Evolutionary conservation across 2,888 invertebrate genomes (phyloP).

Genomic region (Drosophila macrothrix): DNA sequence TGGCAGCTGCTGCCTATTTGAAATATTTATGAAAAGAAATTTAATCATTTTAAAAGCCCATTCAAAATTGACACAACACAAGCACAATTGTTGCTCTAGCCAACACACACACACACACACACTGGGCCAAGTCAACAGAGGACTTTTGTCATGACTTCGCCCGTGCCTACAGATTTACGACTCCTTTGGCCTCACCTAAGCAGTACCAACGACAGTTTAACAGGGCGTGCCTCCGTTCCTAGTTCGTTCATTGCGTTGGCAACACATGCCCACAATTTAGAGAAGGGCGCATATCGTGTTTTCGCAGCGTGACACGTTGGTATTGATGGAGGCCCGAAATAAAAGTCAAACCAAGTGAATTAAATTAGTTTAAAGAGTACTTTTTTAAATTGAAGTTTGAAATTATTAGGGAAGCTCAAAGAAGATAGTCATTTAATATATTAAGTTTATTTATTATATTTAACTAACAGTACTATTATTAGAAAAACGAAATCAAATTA

Average conservation of each 20-base stretch:
- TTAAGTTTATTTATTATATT: background rate
- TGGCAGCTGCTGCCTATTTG: conserved; percentile 16
- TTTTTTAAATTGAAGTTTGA: background rate
- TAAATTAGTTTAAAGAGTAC: background rate
- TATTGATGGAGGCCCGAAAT: background rate
- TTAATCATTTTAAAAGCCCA: conserved; percentile 77
- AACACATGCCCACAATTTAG: conserved; percentile 5
- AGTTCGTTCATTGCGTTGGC: background rate
- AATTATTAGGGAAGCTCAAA: background rate
- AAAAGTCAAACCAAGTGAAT: background rate
- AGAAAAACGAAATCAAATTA: background rate
- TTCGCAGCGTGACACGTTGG: background rate
- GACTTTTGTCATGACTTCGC: background rate
- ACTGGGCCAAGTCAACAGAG: conserved; percentile 8
- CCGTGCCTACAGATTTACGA: conserved; percentile 9
- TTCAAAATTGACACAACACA: conserved; percentile 63
- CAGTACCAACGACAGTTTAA: background rate
- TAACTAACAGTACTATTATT: background rate
- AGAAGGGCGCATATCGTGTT: background rate
- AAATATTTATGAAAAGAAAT: conserved; percentile 69
- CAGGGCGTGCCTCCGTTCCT: background rate
- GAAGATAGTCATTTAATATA: background rate
- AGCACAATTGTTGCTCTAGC: conserved; percentile 56
- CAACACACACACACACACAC: conserved; percentile 11
- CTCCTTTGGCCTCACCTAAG: background rate